Percentiles rank a stretch among this genome's conserved stretches.
These are phyloP conservation scores for Chloropsis hardwickii DNA, from an alignment of 2,113 vertebrate species.

Conservation along the genomic window DNA sequence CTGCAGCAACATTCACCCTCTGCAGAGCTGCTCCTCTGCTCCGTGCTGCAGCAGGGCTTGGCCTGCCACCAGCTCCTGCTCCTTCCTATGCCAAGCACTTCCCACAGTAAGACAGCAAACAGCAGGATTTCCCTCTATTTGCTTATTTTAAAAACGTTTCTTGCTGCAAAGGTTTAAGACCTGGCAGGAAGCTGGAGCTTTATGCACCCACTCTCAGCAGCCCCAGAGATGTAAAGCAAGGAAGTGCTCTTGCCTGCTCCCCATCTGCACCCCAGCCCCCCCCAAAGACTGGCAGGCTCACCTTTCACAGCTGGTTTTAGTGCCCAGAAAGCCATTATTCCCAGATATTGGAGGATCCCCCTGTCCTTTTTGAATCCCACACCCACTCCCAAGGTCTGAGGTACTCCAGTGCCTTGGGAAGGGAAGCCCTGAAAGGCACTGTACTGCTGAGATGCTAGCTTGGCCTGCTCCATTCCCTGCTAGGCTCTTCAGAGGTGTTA, in stretches of 20 bases:
- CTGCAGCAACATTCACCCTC: not conserved
- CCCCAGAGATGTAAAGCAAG: not conserved
- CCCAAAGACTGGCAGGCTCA: not conserved
- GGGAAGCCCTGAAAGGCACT: not conserved
- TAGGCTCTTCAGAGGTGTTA: not conserved
- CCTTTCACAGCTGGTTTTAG: not conserved
- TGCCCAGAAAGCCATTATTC: not conserved
- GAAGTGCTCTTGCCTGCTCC: not conserved
- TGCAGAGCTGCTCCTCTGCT: not conserved
- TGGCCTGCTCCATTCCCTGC: not conserved
- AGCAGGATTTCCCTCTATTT: not conserved
- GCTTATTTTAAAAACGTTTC: not conserved
- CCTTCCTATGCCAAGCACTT: not conserved
- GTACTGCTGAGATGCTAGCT: not conserved
- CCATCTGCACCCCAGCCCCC: not conserved
- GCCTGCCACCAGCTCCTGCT: not conserved
- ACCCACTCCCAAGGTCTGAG: not conserved
- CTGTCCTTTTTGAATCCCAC: not conserved
- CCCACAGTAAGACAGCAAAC: not conserved
- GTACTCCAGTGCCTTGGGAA: not conserved
- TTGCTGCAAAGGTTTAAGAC: not conserved
- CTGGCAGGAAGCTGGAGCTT: slow-evolving; percentile 2
- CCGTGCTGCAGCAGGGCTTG: not conserved
- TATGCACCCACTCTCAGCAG: not conserved
- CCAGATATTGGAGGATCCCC: not conserved